Evolutionary conservation across 2,113 vertebrate genomes (phyloP).

Genomic region (Parotia lawesii): DNA sequence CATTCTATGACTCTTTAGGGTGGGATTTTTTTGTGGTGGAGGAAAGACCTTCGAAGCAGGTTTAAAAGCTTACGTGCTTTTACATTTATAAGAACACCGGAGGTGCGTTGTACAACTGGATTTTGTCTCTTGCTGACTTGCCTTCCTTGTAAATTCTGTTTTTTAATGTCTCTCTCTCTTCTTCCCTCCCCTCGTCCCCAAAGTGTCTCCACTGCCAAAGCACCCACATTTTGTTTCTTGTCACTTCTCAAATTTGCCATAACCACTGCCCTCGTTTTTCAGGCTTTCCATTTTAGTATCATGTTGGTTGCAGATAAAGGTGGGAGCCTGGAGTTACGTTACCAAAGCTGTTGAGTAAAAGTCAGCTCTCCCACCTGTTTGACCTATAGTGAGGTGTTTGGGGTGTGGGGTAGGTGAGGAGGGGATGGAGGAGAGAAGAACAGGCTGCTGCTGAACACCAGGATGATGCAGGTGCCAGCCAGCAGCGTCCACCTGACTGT

Average conservation of each 20-base stretch:
- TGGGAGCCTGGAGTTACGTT: background rate
- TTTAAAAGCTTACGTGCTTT: background rate
- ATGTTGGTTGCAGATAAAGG: background rate
- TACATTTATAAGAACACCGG: accelerated
- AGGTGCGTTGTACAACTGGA: background rate
- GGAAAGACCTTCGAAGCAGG: background rate
- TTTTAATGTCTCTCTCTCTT: background rate
- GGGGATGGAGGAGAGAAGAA: background rate
- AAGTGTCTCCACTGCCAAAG: background rate
- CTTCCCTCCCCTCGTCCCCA: accelerated
- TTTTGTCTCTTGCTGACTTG: background rate
- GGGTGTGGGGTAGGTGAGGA: background rate
- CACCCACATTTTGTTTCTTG: background rate
- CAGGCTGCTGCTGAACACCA: background rate
- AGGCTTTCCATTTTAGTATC: background rate
- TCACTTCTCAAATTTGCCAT: background rate
- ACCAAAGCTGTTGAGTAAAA: background rate
- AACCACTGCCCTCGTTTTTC: background rate
- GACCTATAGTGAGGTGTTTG: background rate
- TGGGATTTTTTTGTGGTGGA: background rate
- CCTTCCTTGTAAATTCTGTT: background rate
- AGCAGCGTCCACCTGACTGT: background rate
- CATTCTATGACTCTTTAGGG: background rate
- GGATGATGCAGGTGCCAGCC: background rate
- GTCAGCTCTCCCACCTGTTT: background rate